Evolutionary conservation across 2,888 invertebrate species (phyloP).

Genomic region (Eristalis pertinax): DNA sequence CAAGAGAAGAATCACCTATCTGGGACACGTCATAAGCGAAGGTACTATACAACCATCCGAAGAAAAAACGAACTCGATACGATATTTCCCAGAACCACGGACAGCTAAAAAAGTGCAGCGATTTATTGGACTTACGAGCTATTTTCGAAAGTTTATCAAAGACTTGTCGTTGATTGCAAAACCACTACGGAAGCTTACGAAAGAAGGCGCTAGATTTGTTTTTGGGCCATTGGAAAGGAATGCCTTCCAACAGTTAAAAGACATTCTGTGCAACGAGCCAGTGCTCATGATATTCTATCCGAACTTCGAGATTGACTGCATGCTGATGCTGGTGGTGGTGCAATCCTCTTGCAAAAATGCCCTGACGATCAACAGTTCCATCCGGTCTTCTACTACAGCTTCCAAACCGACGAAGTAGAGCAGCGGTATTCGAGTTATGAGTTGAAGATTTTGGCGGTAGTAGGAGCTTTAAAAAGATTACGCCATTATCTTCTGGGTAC

Average conservation of each 20-base stretch:
- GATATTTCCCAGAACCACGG: neutral
- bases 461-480: constrained; percentile 69
- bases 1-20: neutral
- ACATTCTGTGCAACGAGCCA: too few relatives aligned
- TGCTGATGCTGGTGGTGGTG: neutral
- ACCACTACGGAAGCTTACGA: neutral
- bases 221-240: too few relatives aligned
- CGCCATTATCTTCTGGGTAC: constrained; percentile 70
- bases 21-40: too few relatives aligned
- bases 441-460: constrained; percentile 30
- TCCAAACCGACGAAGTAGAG: constrained; percentile 10
- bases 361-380: neutral
- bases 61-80: neutral
- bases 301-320: neutral
- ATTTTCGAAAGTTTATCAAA: neutral
- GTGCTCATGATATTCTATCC: too few relatives aligned
- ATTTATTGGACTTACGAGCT: too few relatives aligned
- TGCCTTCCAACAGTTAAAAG: too few relatives aligned
- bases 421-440: constrained; percentile 33
- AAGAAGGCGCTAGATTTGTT: too few relatives aligned
- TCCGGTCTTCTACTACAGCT: neutral
- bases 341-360: too few relatives aligned
- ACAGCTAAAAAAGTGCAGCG: too few relatives aligned
- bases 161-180: neutral
- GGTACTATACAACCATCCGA: neutral